Evolutionary conservation across 2,888 invertebrate genomes (phyloP).

Genomic region (Phasia obesa): DNA sequence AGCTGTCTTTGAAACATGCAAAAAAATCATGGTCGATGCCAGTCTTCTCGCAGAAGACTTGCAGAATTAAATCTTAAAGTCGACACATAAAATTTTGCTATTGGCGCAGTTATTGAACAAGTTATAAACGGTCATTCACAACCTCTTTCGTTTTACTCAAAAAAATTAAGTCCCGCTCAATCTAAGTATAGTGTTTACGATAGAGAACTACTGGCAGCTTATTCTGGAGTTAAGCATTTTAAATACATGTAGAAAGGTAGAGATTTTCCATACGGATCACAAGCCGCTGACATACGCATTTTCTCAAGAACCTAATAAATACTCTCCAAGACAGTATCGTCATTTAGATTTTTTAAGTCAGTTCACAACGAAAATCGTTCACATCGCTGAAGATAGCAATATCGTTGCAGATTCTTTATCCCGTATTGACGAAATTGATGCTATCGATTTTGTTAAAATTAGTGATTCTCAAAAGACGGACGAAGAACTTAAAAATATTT

Average conservation of each 20-base stretch:
- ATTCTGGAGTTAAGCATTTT: neutral
- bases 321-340: too few relatives aligned
- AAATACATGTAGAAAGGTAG: neutral
- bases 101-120: neutral
- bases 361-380: neutral
- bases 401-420: neutral
- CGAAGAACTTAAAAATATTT: neutral
- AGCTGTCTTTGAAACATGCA: neutral
- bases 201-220: neutral
- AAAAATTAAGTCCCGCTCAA: neutral
- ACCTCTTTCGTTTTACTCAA: neutral
- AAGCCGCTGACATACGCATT: neutral
- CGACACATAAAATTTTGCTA: neutral
- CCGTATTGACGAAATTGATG: neutral
- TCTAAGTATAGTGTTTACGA: neutral
- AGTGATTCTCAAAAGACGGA: neutral
- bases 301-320: too few relatives aligned
- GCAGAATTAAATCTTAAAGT: too few relatives aligned
- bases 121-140: neutral
- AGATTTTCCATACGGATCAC: neutral
- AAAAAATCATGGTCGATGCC: neutral
- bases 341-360: too few relatives aligned
- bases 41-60: neutral
- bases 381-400: neutral
- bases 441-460: neutral